A percentile compares a stretch with the other conserved stretches of the same genome.
phyloP scores from a whole-genome alignment of 2,888 invertebrate species.

The Himalopsyche tibetana region DNA sequence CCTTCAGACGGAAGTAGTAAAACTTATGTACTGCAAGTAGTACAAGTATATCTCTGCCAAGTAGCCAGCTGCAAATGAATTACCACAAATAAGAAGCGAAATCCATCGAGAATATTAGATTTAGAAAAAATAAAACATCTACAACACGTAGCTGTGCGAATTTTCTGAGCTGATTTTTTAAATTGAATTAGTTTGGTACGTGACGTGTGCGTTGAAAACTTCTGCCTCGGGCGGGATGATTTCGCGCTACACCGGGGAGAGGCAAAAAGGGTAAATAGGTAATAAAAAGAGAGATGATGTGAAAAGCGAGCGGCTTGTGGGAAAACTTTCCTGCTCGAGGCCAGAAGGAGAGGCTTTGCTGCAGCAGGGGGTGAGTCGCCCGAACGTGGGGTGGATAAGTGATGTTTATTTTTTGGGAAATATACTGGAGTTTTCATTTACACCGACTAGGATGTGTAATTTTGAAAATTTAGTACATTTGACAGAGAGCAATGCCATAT shows the following conservation, averaged over 20 bases:
- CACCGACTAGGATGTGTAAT: not conserved
- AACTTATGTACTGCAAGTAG: too few species aligned
- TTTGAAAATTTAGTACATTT: not conserved
- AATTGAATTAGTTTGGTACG: slow-evolving; percentile 40
- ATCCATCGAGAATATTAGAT: too few species aligned
- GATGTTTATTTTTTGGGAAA: slow-evolving; percentile 19
- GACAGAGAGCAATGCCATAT: too few species aligned
- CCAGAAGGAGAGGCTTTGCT: slow-evolving; percentile 41
- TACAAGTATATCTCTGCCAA: too few species aligned
- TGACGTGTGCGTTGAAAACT: slow-evolving; percentile 47
- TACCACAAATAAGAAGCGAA: too few species aligned
- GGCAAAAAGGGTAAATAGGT: slow-evolving; percentile 63
- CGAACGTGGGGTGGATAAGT: slow-evolving; percentile 23
- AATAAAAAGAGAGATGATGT: slow-evolving; percentile 65
- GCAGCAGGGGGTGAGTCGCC: slow-evolving; percentile 35
- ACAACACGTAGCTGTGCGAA: slow-evolving; percentile 5
- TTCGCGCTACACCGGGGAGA: slow-evolving; percentile 41
- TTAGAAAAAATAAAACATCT: too few species aligned
- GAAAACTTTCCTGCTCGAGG: slow-evolving; percentile 46
- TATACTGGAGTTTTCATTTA: not conserved
- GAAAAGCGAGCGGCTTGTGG: slow-evolving; percentile 63
- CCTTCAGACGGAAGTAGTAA: too few species aligned
- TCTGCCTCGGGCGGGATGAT: slow-evolving; percentile 39
- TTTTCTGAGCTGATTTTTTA: slow-evolving; percentile 38
- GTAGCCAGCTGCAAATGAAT: too few species aligned